phyloP scores from a whole-genome alignment of 2,888 invertebrate genomes.

The Clistopyga incitator region DNA sequence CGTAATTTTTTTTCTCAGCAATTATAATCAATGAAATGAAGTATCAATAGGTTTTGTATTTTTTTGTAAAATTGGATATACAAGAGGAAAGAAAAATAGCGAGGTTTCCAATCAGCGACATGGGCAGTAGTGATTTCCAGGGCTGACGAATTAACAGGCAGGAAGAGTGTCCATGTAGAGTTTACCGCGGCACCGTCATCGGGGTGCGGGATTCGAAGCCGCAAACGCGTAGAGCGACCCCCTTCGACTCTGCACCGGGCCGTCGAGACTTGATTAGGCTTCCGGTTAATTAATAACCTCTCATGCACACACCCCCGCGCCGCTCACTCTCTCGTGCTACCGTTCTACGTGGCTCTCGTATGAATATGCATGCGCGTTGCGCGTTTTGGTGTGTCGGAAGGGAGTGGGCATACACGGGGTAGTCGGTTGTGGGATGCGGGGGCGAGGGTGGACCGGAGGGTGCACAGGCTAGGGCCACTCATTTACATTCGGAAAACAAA shows the following conservation, averaged over 20 bases:
- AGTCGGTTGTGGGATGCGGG: constrained; percentile 60
- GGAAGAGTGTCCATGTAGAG: constrained; percentile 72
- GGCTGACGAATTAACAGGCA: constrained; percentile 66
- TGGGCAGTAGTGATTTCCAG: constrained; percentile 54
- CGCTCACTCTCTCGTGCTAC: constrained; percentile 27
- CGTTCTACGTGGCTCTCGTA: constrained; percentile 73
- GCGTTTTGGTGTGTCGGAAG: constrained; percentile 80
- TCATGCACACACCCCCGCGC: constrained; percentile 80
- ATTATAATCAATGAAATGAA: background rate
- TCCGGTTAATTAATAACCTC: constrained; percentile 87
- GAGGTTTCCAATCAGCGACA: constrained; percentile 33
- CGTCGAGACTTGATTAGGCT: constrained; percentile 85
- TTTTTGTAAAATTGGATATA: background rate
- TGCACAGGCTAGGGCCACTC: constrained; percentile 77
- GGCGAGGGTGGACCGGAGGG: constrained; percentile 77
- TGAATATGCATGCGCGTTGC: constrained; percentile 83
- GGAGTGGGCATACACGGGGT: constrained; percentile 62
- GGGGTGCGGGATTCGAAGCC: constrained; percentile 68
- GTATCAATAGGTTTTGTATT: background rate
- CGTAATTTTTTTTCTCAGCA: background rate
- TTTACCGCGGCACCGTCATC: constrained; percentile 30
- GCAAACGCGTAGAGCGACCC: constrained; percentile 52
- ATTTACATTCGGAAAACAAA: constrained; percentile 84
- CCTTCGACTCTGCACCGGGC: constrained; percentile 57
- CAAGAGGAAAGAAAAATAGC: constrained; percentile 5